Evolutionary conservation across 2,797 vertebrate genomes (phyloP).

Genomic region (Dromococcyx pavoninus): DNA sequence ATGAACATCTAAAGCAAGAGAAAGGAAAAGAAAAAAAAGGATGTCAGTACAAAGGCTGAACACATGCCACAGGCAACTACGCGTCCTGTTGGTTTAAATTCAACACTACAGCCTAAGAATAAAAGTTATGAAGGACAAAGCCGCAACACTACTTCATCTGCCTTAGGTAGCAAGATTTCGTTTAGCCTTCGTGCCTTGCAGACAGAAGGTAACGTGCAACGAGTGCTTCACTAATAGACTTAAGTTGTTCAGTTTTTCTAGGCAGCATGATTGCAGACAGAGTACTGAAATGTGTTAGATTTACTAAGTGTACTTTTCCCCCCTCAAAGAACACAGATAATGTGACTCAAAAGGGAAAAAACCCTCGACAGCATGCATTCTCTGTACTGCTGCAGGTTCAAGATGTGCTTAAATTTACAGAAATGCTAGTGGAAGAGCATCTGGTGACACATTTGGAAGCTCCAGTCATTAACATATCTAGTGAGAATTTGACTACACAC

Average conservation of each 20-base stretch:
- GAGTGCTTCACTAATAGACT: not conserved
- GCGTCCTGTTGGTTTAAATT: slow-evolving; percentile 55
- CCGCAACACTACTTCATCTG: slow-evolving; percentile 55
- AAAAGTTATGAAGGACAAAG: slow-evolving; percentile 47
- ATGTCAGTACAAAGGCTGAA: slow-evolving; percentile 86
- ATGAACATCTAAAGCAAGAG: slow-evolving; percentile 99
- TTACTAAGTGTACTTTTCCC: not conserved
- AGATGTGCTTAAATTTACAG: not conserved
- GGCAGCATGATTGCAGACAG: not conserved
- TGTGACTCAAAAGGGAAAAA: not conserved
- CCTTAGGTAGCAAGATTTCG: slow-evolving; percentile 29
- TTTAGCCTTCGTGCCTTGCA: slow-evolving; percentile 22
- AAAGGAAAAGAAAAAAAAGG: slow-evolving; percentile 77
- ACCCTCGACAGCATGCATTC: not conserved
- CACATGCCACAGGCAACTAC: slow-evolving; percentile 85
- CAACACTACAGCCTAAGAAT: slow-evolving; percentile 18
- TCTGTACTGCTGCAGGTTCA: not conserved
- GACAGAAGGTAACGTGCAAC: slow-evolving; percentile 22
- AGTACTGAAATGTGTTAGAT: not conserved
- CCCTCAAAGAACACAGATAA: not conserved
- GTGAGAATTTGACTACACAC: not conserved
- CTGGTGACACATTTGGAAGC: not conserved
- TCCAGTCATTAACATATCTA: not conserved
- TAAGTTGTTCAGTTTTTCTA: not conserved
- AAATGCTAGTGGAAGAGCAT: not conserved